Evolutionary conservation across 2,888 invertebrate species (phyloP), one percentile per base, ranked within the genome.

Genomic region (Melipona beecheii): DNA sequence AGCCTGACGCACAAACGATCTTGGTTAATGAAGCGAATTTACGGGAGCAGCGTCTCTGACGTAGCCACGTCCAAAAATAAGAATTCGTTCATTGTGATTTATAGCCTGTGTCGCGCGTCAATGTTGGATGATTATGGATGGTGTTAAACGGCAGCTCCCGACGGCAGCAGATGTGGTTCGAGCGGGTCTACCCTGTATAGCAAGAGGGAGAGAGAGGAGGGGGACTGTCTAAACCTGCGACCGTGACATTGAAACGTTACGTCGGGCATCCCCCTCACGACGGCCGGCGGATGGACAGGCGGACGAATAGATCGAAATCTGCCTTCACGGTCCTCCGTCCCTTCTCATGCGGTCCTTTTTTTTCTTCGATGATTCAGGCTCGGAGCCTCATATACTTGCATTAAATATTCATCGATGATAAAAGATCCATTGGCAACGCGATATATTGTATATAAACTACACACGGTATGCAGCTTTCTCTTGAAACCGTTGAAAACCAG

Each of bases 231-330:
- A 84, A 85, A 82, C 82, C 72, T 76, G 86, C 84, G 88, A 78
- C 88, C 88, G 82, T 89, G 88, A 89, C 88, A 89, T 89, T 89
- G 88, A 89, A 89, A 88, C 85, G 89, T 83, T 84, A 82, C 89
- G 87, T 87, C 83, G 75, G 76, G 78, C 86, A 84, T 83, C 87
- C 87, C 89, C 86, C 83, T 87, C 69, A 66, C 80, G 81, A 83
- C 76, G 79, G 75, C 76, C 86, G 82, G 78, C 80, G 84, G 75
- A 87, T 76, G 87, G 87, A 86, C 87, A 78, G 85, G 76, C 76
- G 80, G 80, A 86, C 85, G 88, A 86, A 81, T 76, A 87, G 85
- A 80, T 82, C 78, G 86, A 84, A 87, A 84, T 76, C 81, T 85
- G 83, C 81, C 81, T 82, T 86, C 85, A 78, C 65, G 78, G 72